Base-by-base conservation (phyloP, 2,888 invertebrate genomes). In the Synergus japonicus region DNA sequence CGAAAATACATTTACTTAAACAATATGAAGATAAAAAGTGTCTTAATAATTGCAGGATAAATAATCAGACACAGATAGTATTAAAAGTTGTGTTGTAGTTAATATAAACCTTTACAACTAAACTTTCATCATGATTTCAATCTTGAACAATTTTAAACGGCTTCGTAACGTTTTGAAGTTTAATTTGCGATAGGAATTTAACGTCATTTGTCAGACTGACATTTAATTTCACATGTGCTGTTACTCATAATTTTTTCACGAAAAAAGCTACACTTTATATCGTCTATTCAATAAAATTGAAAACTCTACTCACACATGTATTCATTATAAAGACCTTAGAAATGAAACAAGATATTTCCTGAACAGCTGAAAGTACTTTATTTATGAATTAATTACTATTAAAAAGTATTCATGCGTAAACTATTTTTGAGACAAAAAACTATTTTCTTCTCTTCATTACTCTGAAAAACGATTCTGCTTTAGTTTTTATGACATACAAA, bases 191-290 rank as follows among this genome's bases (percentile, higher is more conserved):
- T 29, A 69, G 7, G 54, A 54, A n/a, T 22, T 18, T 49, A 66
- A 41, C 44, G 46, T 29, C 49, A 69, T 69, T 69, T 49, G 46
- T 49, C 49, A 49, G 29, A 15, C 15, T 49, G 46, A 46, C 69
- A 22, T 69, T 69, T 69, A 69, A 46, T 69, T 69, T 69, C 46
- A 46, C 69, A 49, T 69, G 46, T 69, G 69, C 15, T 15, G 9
- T 69, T 49, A 46, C 13, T 49, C 29, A 7, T 49, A 29, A 69
- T 29, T 29, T 69, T 49, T 49, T 22, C n/a, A 44, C 22, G 43
- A 69, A 69, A 49, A 46, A 69, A 18, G 46, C 46, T 69, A 15
- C 29, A 46, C 9, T 69, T 69, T 69, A 69, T 46, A 29, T 49
- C 46, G 29, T 54, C n/a, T n/a, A 54, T 54, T n/a, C 54, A 29